Conservation (phyloP, 2,113 vertebrate genomes). For the Tyto alba region DNA sequence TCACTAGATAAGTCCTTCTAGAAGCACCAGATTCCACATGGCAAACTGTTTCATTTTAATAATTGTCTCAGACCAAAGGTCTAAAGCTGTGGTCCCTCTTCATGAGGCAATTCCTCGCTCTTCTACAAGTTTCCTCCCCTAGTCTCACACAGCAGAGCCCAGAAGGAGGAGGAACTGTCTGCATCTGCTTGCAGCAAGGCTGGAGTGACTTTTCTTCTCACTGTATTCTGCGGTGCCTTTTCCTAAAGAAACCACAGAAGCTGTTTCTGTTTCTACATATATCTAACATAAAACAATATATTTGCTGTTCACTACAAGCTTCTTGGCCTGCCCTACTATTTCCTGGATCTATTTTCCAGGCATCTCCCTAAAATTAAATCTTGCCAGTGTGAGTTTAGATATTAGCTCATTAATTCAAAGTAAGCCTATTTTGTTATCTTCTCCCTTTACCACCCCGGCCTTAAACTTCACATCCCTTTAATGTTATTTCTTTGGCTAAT, state of each 20-base stretch:
- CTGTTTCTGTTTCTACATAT: not conserved
- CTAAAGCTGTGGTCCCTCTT: not conserved
- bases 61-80: not conserved
- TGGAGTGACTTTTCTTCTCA: not conserved
- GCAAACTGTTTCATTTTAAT: not conserved
- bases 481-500: not conserved
- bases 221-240: not conserved
- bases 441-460: fast-evolving
- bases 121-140: not conserved
- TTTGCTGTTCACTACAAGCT: not conserved
- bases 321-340: not conserved
- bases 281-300: not conserved
- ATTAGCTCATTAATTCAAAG: not conserved
- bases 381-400: not conserved
- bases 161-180: not conserved
- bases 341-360: not conserved
- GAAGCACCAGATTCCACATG: not conserved
- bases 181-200: not conserved
- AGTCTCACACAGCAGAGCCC: not conserved
- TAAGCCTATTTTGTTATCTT: not conserved
- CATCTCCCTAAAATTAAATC: not conserved
- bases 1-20: not conserved
- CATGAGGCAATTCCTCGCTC: not conserved
- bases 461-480: not conserved
- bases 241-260: not conserved